Conservation (phyloP, 1,140 invertebrate genomes). For the Periplaneta americana region DNA sequence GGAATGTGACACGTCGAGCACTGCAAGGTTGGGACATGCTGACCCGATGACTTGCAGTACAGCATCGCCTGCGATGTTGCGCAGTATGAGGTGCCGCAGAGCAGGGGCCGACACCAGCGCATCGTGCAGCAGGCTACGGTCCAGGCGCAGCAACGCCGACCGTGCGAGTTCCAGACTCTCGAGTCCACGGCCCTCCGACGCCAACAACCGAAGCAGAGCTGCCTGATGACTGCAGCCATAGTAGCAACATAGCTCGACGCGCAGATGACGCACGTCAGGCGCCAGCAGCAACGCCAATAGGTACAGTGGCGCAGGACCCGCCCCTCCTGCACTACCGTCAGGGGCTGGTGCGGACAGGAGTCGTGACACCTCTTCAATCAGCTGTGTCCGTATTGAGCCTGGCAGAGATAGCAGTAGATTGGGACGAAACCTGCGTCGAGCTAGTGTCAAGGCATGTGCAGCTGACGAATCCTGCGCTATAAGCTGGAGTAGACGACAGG, state of each 20-base stretch:
- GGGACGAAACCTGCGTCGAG: conserved; percentile 38
- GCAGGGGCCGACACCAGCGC: conserved; percentile 37
- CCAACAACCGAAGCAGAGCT: conserved; percentile 37
- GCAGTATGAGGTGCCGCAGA: conserved; percentile 36
- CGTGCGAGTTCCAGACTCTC: conserved; percentile 38
- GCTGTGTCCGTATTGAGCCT: conserved; percentile 30
- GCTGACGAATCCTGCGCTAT: conserved; percentile 40
- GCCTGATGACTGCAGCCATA: conserved; percentile 47
- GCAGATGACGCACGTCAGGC: conserved; percentile 39
- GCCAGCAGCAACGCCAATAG: conserved; percentile 39
- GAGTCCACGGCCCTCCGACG: conserved; percentile 37
- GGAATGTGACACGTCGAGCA: conserved; percentile 43
- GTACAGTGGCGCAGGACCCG: conserved; percentile 39
- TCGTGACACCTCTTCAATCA: conserved; percentile 38
- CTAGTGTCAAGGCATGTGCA: conserved; percentile 34
- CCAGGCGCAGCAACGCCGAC: conserved; percentile 38
- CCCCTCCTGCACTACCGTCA: conserved; percentile 34
- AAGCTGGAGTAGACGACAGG: conserved; percentile 38
- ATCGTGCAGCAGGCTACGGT: conserved; percentile 38
- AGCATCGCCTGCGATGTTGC: conserved; percentile 41
- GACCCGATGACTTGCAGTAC: conserved; percentile 40
- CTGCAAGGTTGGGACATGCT: conserved; percentile 37
- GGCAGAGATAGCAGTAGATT: conserved; percentile 39
- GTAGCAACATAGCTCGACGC: conserved; percentile 44
- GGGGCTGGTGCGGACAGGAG: conserved; percentile 34